Evolutionary conservation across 2,797 vertebrate species (phyloP), one percentile per base, ranked within the genome.

Genomic region (Platalea minor): DNA sequence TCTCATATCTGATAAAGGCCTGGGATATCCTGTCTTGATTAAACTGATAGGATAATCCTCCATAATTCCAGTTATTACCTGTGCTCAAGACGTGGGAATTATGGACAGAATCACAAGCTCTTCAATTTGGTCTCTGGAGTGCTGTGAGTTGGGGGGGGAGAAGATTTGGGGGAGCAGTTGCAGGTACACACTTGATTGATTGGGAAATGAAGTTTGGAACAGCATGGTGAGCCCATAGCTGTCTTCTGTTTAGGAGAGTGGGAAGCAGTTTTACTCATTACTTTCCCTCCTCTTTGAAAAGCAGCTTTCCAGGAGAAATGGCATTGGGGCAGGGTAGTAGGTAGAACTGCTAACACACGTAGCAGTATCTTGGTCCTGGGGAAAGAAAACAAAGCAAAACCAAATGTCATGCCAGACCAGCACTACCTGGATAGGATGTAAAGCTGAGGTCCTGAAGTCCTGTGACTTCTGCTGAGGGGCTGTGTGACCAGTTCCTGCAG

Each of bases 181-280:
- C 4, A 43, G 13, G 20, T 31, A 20, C 17, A 51, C 16, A 15
- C 5, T 37, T 37, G 37, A 37, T 59, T 78, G 13, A 26, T 6
- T n/a, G 29, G 26, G 45, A 46, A 82, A 68, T 33, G 1, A 35
- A 11, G 23, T 72, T 80, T 74, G 29, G 37, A 94, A 72, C 28
- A 13, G 29, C 41, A 51, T 0, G 0, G 35, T 13, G 26, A 73
- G 17, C 19, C 50, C 0, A 3, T 45, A 26, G 9, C 5, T 73
- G 9, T n/a, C 41, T 72, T 60, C 37, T 61, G 17, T 41, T 41
- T 39, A 54, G 50, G 43, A 48, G 9, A 72, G 48, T 61, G 13
- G 23, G 33, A 85, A 91, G 24, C 7, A 18, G 3, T 18, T 84
- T 90, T 25, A n/a, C 17, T 77, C 3, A 5, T 46, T 61, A 23